Evolutionary conservation across 2,113 vertebrate species (phyloP).

Genomic region (Ictalurus furcatus): DNA sequence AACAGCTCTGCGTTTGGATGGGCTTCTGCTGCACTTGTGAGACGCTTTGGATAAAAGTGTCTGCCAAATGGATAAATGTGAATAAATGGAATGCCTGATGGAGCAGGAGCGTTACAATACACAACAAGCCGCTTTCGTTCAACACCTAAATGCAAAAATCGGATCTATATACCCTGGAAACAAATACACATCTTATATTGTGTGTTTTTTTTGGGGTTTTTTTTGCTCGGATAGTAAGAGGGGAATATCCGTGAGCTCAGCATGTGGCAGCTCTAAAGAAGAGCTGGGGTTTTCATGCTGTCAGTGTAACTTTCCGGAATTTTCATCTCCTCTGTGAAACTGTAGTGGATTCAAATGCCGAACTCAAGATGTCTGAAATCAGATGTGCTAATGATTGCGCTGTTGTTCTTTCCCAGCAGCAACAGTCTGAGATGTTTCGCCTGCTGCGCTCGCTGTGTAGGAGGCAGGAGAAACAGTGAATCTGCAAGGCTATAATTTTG

Average conservation of each 20-base stretch:
- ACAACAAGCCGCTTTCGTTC: neutral
- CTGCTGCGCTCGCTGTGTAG: neutral
- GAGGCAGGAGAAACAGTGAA: conserved; percentile 28
- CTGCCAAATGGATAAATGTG: conserved; percentile 28
- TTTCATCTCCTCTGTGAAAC: neutral
- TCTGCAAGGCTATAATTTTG: conserved; percentile 44
- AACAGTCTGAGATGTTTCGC: conserved; percentile 9
- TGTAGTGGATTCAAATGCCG: neutral
- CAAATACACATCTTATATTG: neutral
- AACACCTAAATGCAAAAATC: conserved; percentile 7
- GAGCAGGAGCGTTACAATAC: neutral
- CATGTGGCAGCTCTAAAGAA: neutral
- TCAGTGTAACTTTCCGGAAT: conserved; percentile 5
- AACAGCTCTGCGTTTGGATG: conserved; percentile 1
- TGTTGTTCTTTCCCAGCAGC: conserved; percentile 17
- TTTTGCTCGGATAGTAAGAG: neutral
- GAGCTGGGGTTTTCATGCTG: neutral
- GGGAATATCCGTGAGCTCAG: conserved; percentile 7
- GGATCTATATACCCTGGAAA: neutral
- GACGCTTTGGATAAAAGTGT: conserved; percentile 17
- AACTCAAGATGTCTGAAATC: neutral
- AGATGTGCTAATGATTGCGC: conserved; percentile 12
- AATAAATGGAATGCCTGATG: conserved; percentile 4
- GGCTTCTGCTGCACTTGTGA: conserved; percentile 2
- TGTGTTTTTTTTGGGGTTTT: too few relatives aligned